Conservation (phyloP, 2,797 vertebrate species). For the Lutjanus campechanus region DNA sequence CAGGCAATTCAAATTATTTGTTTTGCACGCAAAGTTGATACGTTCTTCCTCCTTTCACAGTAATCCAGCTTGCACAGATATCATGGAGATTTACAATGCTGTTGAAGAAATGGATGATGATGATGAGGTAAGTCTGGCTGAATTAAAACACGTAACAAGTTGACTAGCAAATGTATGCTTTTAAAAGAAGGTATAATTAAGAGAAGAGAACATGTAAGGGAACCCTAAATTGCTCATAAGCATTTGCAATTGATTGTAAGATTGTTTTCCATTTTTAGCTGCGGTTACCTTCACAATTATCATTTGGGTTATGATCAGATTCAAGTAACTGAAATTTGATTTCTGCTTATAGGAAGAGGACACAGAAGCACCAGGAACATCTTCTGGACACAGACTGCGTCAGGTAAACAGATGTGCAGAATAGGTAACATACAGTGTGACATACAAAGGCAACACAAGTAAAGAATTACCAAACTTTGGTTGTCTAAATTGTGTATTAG, state of each 20-base stretch:
- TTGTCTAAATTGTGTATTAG: background rate
- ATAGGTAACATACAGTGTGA: background rate
- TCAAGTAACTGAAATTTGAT: conserved; percentile 19
- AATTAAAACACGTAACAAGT: background rate
- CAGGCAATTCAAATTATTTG: background rate
- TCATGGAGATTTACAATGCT: conserved; percentile 92
- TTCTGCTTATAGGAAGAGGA: conserved; percentile 81
- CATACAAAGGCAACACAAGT: background rate
- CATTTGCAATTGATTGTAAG: background rate
- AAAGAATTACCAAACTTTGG: no score
- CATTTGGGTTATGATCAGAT: background rate
- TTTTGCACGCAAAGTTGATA: background rate
- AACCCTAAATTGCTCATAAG: background rate
- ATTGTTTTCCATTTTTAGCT: conserved; percentile 9
- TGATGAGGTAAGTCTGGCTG: conserved; percentile 85
- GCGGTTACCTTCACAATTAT: background rate
- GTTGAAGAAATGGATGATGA: conserved; percentile 92
- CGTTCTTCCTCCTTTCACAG: conserved; percentile 76
- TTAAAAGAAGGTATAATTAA: background rate
- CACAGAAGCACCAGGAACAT: conserved; percentile 85
- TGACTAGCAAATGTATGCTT: background rate
- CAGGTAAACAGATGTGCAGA: conserved; percentile 75
- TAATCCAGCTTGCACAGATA: conserved; percentile 90
- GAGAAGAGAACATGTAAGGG: background rate
- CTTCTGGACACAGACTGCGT: conserved; percentile 81